These are phyloP conservation scores for Melanogrammus aeglefinus DNA, from an alignment of 2,797 vertebrate species.

Conservation along the genomic window DNA sequence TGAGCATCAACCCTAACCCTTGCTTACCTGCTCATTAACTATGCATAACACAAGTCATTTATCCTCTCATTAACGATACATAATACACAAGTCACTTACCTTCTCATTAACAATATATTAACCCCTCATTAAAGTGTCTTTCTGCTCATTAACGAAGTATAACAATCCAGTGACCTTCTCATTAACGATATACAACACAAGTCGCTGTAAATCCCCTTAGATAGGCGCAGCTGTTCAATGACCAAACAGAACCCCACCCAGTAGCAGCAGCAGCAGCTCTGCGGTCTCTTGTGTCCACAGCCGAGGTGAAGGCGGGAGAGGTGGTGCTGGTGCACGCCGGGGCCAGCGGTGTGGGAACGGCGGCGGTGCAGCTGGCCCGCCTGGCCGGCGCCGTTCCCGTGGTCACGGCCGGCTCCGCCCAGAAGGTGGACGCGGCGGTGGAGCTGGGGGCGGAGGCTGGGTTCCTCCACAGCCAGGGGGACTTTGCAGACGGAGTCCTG, in stretches of 20 bases:
- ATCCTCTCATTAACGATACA: too few relatives aligned
- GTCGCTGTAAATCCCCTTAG: too few relatives aligned
- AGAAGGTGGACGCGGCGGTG: conserved; percentile 74
- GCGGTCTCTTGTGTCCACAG: conserved; percentile 52
- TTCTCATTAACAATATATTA: not conserved
- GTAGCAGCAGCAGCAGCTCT: too few relatives aligned
- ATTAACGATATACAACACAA: too few relatives aligned
- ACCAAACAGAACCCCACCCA: not conserved
- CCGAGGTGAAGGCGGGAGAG: conserved; percentile 76
- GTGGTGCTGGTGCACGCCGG: conserved; percentile 80
- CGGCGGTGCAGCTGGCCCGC: conserved; percentile 79
- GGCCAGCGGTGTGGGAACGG: conserved; percentile 82
- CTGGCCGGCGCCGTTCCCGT: conserved; percentile 77
- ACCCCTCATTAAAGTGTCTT: too few relatives aligned
- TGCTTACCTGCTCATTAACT: not conserved
- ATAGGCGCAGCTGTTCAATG: not conserved
- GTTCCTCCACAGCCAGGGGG: conserved; percentile 80
- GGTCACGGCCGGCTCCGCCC: conserved; percentile 76
- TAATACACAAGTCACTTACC: too few relatives aligned
- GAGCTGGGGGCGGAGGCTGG: conserved; percentile 76
- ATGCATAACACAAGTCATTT: too few relatives aligned
- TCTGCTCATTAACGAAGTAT: too few relatives aligned
- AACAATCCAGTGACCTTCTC: too few relatives aligned
- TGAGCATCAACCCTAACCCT: too few relatives aligned
- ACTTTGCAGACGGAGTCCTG: conserved; percentile 73